Evolutionary conservation across 2,888 invertebrate genomes (phyloP), one percentile per base, ranked within the genome.

Genomic region (Endotricha flammealis): DNA sequence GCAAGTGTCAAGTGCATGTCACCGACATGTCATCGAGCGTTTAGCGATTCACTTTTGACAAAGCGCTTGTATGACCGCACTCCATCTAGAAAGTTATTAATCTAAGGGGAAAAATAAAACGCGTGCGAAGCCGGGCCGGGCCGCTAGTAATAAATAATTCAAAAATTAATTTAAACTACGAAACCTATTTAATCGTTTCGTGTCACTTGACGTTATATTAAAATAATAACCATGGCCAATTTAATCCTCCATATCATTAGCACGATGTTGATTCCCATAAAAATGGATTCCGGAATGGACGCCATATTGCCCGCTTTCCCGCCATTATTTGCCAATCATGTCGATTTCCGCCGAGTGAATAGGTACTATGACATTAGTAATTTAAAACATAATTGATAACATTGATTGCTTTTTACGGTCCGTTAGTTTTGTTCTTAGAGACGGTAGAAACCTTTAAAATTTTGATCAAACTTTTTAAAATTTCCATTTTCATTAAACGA

Each of bases 261-360:
- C 53, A 39, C 50, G 41, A 51, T 45, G 49, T 57, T 56, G 60
- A 64, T 69, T 66, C 60, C 63, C 53, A 55, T 56, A n/a, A 34
- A 54, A 52, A 44, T 41, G 44, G 41, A 50, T 46, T 59, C 65
- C 71, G 70, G 70, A 76, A 73, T 64, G 45, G 64, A 41, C 67
- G 77, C 78, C 80, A 81, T 82, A 65, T 80, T 82, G 77, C 44
- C 41, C 63, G 53, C 52, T 74, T 80, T 77, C 74, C 73, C 72
- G 65, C 61, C 41, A 53, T 61, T 53, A 68, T 68, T 62, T 63
- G 55, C 66, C 73, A 74, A 76, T 74, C 72, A 69, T 60, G 56
- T 65, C 66, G 57, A 78, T 78, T 73, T 80, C 81, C 82, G 74
- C 63, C 53, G 34, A 20, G 43, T 32, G 9, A n/a, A 13, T 12